Evolutionary conservation across 2,113 vertebrate species (phyloP).

Genomic region (Aepyceros melampus): DNA sequence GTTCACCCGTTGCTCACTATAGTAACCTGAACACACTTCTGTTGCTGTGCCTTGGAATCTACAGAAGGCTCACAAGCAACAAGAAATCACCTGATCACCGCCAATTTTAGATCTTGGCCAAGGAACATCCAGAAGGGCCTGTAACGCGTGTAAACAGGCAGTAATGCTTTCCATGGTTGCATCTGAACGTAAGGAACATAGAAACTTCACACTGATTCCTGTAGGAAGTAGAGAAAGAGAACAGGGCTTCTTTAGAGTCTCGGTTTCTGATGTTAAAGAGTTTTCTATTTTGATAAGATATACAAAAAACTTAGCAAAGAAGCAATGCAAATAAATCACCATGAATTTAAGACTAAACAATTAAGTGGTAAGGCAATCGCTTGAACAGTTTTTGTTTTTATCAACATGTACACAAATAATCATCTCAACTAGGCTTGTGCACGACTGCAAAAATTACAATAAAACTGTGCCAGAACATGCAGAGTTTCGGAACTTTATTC

Average conservation of each 20-base stretch:
- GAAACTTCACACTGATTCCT: conserved; percentile 95
- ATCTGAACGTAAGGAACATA: conserved; percentile 91
- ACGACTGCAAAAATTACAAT: neutral
- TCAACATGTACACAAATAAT: neutral
- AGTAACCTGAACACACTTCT: neutral
- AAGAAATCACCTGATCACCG: conserved; percentile 88
- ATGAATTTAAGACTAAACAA: neutral
- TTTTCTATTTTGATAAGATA: neutral
- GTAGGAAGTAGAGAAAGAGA: conserved; percentile 44
- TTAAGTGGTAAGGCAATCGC: neutral
- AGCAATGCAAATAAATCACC: neutral
- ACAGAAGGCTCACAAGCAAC: neutral
- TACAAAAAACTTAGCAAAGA: conserved; percentile 8
- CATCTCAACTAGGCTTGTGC: neutral
- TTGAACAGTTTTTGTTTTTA: neutral
- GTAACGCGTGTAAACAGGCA: conserved; percentile 89
- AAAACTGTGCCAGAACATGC: neutral
- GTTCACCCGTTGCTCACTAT: neutral
- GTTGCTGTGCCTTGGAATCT: neutral
- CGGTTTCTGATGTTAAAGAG: neutral
- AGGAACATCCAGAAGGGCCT: conserved; percentile 86
- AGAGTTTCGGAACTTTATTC: neutral
- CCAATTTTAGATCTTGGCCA: conserved; percentile 93
- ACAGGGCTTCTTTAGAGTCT: neutral
- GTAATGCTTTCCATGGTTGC: conserved; percentile 92